A percentile compares a stretch with the other conserved stretches of the same genome.
phyloP scores from a whole-genome alignment of 2,797 vertebrate genomes.

The Zalophus californianus region DNA sequence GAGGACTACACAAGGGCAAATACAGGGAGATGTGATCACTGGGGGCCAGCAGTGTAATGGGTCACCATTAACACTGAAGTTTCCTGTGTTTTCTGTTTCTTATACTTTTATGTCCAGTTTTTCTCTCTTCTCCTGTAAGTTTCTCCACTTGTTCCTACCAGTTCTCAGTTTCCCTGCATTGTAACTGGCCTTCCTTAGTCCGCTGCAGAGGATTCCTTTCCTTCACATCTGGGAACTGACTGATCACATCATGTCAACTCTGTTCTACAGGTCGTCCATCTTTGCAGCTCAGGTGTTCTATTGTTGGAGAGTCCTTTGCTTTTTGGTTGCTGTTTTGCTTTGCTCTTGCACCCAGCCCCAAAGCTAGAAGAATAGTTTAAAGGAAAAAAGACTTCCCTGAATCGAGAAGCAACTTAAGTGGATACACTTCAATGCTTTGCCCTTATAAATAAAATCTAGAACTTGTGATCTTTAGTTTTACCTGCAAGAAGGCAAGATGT shows the following conservation, averaged over 20 bases:
- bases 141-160: background rate
- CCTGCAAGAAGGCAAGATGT: background rate
- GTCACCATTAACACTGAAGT: background rate
- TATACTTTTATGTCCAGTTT: background rate
- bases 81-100: background rate
- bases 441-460: background rate
- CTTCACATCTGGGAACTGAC: background rate
- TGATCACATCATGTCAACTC: background rate
- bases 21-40: background rate
- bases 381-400: background rate
- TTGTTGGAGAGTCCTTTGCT: background rate
- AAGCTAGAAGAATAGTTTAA: conserved; percentile 2
- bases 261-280: background rate
- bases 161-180: background rate
- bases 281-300: background rate
- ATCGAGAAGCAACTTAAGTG: background rate
- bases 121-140: background rate
- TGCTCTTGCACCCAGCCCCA: background rate
- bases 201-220: background rate
- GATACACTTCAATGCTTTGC: background rate
- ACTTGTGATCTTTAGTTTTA: background rate
- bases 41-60: too few species aligned
- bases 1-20: background rate
- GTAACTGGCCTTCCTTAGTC: background rate
- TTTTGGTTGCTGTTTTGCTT: background rate